Percentiles rank a stretch among this genome's conserved stretches.
Evolutionary conservation across 1,140 invertebrate species (phyloP).

Genomic region (Harpegnathos saltator): DNA sequence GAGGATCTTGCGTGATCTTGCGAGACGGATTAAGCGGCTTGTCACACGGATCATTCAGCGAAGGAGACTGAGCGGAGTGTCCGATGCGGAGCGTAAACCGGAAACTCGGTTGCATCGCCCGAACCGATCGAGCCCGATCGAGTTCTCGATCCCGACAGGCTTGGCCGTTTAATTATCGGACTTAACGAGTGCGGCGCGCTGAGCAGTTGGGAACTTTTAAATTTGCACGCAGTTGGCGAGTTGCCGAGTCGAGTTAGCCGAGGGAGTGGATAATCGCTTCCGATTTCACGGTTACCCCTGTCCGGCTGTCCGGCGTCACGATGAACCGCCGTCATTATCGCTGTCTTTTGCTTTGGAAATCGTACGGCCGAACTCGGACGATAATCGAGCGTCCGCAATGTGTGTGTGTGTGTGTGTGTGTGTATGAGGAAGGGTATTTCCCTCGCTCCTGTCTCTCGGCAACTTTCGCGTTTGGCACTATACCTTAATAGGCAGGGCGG

Average conservation of each 20-base stretch:
- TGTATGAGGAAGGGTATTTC: too few species aligned
- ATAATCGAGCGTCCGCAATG: too few species aligned
- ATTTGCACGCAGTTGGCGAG: background rate
- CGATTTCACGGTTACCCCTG: background rate
- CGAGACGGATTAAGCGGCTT: constrained; percentile 37
- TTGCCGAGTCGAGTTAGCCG: background rate
- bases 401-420: too few species aligned
- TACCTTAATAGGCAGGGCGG: background rate
- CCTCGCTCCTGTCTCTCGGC: too few species aligned
- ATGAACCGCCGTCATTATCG: too few species aligned
- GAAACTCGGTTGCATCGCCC: background rate
- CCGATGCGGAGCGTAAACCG: too few species aligned
- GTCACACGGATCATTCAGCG: constrained; percentile 35
- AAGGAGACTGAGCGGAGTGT: background rate
- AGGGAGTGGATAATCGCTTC: background rate
- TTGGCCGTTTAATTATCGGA: background rate
- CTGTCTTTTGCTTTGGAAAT: too few species aligned
- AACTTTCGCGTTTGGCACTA: background rate
- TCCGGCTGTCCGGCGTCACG: too few species aligned
- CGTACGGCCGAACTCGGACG: too few species aligned
- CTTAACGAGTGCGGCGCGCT: background rate
- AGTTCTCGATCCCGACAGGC: background rate
- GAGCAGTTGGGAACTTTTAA: background rate
- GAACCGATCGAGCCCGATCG: background rate
- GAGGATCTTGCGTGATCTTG: constrained; percentile 38